phyloP scores from a whole-genome alignment of 2,888 invertebrate species.

The Boloria selene region DNA sequence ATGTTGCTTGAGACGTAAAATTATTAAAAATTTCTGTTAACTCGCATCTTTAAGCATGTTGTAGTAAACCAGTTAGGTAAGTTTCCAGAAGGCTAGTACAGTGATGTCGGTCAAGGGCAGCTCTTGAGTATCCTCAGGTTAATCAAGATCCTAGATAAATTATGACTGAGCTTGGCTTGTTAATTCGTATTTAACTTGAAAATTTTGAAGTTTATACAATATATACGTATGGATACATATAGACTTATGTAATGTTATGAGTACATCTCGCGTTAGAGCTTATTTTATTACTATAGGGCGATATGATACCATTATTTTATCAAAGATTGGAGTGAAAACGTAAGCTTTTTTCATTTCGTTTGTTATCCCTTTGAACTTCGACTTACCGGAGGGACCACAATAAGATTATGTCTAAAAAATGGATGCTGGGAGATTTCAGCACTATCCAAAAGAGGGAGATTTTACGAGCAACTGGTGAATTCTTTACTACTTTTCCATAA shows the following conservation, averaged over 20 bases:
- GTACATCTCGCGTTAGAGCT: not conserved
- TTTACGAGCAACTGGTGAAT: slow-evolving; percentile 40
- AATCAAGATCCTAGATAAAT: slow-evolving; percentile 26
- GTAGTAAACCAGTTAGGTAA: slow-evolving; percentile 34
- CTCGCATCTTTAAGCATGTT: slow-evolving; percentile 31
- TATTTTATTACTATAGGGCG: not conserved
- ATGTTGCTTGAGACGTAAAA: slow-evolving; percentile 28
- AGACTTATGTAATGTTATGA: no score
- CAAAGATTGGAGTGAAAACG: not conserved
- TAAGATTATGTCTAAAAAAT: slow-evolving; percentile 25
- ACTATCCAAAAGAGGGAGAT: slow-evolving; percentile 26
- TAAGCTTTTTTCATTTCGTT: slow-evolving; percentile 16
- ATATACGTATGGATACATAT: no score
- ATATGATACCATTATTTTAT: not conserved
- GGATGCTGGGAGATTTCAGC: slow-evolving; percentile 26
- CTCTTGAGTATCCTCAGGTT: slow-evolving; percentile 29
- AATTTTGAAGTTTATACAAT: not conserved
- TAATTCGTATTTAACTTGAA: not conserved
- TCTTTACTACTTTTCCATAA: slow-evolving; percentile 42
- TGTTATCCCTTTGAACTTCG: slow-evolving; percentile 15
- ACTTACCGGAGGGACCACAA: slow-evolving; percentile 16
- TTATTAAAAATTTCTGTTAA: slow-evolving; percentile 32
- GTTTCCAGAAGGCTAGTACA: slow-evolving; percentile 31
- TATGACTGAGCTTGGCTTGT: slow-evolving; percentile 5
- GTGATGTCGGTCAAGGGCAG: slow-evolving; percentile 37